A percentile compares a stretch with the other conserved stretches of the same genome.
Evolutionary conservation across 2,113 vertebrate genomes (phyloP).

Genomic region (Apodemus speciosus): DNA sequence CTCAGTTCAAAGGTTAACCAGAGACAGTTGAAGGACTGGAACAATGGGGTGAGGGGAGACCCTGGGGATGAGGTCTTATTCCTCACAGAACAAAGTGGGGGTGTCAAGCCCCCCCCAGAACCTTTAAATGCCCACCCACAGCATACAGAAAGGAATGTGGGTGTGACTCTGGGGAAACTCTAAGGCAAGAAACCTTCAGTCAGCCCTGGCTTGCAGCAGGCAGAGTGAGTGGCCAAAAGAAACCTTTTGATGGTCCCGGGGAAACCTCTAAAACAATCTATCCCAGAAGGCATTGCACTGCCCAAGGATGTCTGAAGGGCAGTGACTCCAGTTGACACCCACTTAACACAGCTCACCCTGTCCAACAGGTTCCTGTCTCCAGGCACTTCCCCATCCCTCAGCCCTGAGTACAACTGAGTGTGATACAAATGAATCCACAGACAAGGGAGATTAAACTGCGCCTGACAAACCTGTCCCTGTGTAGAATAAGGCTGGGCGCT

Average conservation of each 20-base stretch:
- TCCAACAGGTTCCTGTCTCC: neutral
- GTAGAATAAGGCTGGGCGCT: neutral
- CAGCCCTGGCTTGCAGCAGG: neutral
- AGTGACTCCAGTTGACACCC: accelerated
- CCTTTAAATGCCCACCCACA: neutral
- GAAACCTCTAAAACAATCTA: neutral
- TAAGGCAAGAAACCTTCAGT: neutral
- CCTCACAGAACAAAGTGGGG: neutral
- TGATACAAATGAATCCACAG: neutral
- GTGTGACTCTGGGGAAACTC: neutral
- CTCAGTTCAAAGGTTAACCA: neutral
- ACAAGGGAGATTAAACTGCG: neutral
- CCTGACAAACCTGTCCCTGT: neutral
- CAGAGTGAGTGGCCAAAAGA: neutral
- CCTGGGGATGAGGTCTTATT: neutral
- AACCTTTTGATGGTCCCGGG: neutral
- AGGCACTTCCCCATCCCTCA: neutral
- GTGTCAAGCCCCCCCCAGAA: neutral
- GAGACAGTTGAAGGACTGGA: neutral
- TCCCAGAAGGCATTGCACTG: neutral
- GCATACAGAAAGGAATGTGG: neutral
- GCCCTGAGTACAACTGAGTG: neutral
- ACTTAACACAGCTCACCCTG: neutral
- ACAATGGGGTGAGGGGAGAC: neutral
- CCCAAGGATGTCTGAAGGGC: neutral